Evolutionary conservation across 2,113 vertebrate species (phyloP).

Genomic region (Petrocephalus zakoni): DNA sequence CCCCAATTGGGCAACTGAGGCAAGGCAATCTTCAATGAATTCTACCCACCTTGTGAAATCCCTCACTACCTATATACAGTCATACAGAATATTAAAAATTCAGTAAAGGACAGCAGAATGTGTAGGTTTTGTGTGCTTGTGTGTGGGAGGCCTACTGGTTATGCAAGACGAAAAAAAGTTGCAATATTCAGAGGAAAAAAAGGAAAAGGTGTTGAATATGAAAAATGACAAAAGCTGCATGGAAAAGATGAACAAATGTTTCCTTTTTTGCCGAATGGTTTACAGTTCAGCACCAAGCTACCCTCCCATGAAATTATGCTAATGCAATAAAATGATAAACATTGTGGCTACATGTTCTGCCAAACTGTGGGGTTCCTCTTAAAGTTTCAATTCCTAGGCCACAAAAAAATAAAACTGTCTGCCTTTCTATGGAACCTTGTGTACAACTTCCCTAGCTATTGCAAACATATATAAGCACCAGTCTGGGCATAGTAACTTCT

Average conservation of each 20-base stretch:
- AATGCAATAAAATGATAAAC: background rate
- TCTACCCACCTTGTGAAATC: background rate
- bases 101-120: background rate
- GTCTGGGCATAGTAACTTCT: background rate
- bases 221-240: background rate
- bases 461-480: background rate
- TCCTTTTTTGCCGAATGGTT: background rate
- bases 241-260: slow-evolving; percentile 1
- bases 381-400: background rate
- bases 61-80: background rate
- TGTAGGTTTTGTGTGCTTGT: background rate
- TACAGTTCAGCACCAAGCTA: background rate
- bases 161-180: background rate
- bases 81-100: background rate
- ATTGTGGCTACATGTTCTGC: background rate
- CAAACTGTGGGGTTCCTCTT: background rate
- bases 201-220: background rate
- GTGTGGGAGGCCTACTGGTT: background rate
- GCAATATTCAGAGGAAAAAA: background rate
- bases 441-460: background rate
- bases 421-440: background rate
- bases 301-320: background rate
- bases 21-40: background rate
- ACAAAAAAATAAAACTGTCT: background rate
- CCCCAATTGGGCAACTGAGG: background rate